These are phyloP conservation scores for Discoglossus pictus DNA, from an alignment of 2,797 vertebrate species.

Conservation along the genomic window DNA sequence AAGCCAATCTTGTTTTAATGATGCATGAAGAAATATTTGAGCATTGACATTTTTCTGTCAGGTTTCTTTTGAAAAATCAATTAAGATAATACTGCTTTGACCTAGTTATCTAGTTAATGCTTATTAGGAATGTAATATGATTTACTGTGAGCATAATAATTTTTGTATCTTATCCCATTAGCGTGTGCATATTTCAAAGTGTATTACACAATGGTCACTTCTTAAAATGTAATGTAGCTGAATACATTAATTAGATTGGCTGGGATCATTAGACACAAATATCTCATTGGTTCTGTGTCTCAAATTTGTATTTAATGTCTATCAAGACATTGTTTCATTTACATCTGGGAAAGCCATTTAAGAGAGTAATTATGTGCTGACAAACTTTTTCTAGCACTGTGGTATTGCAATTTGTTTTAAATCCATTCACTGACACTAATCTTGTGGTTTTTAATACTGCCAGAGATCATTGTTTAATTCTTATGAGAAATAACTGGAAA, in stretches of 20 bases:
- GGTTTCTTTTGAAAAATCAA: constrained; percentile 99
- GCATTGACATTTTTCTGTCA: constrained; percentile 99
- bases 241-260: constrained; percentile 90
- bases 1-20: constrained; percentile 99
- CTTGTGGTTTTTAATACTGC: neutral
- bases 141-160: constrained; percentile 99
- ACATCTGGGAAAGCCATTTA: constrained; percentile 37
- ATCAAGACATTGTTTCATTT: constrained; percentile 57
- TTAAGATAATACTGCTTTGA: constrained; percentile 99
- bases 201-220: constrained; percentile 88
- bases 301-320: constrained; percentile 68
- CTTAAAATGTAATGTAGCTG: constrained; percentile 89
- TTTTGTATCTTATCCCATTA: constrained; percentile 99
- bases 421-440: constrained; percentile 1
- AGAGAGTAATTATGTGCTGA: neutral
- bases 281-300: constrained; percentile 63
- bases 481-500: neutral
- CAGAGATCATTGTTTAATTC: neutral
- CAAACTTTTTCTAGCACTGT: constrained; percentile 20
- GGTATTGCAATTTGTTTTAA: constrained; percentile 14
- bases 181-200: constrained; percentile 95
- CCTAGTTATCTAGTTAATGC: constrained; percentile 99
- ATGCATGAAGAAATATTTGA: constrained; percentile 99
- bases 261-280: constrained; percentile 83
- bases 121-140: constrained; percentile 99